These are phyloP conservation scores for Notodonta ziczac DNA, from an alignment of 2,888 invertebrate genomes.

Conservation along the genomic window DNA sequence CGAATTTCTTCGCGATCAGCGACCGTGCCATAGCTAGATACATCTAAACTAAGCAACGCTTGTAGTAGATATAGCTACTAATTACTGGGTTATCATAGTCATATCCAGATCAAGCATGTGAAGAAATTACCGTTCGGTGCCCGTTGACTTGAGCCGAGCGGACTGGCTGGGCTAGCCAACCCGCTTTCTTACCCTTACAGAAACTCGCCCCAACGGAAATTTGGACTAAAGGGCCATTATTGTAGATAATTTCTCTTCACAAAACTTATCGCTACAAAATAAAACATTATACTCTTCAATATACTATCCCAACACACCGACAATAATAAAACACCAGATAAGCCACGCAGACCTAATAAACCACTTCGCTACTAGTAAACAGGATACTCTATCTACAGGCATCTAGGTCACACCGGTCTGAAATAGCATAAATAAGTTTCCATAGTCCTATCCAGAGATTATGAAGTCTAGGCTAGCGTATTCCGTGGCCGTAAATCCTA, in stretches of 20 bases:
- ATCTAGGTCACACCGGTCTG: not conserved
- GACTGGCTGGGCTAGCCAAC: too few relatives aligned
- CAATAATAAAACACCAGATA: not conserved
- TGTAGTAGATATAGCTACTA: too few relatives aligned
- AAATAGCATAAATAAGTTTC: not conserved
- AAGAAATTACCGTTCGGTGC: too few relatives aligned
- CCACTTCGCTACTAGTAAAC: not conserved
- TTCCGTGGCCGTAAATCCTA: constrained; percentile 60
- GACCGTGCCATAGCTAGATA: too few relatives aligned
- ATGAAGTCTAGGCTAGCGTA: not conserved
- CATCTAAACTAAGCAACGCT: too few relatives aligned
- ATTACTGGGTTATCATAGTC: too few relatives aligned
- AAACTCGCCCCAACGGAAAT: too few relatives aligned
- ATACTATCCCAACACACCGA: not conserved
- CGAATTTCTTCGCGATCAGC: too few relatives aligned
- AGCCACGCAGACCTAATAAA: not conserved
- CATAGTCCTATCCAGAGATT: not conserved
- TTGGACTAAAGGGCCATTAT: too few relatives aligned
- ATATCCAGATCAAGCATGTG: too few relatives aligned
- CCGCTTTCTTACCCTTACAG: too few relatives aligned
- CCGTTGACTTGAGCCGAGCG: too few relatives aligned
- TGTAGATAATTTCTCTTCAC: not conserved
- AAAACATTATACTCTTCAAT: not conserved
- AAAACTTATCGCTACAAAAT: not conserved
- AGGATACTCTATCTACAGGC: not conserved